phyloP scores from a whole-genome alignment of 2,888 invertebrate genomes.

The Rhorus exstirpatorius region DNA sequence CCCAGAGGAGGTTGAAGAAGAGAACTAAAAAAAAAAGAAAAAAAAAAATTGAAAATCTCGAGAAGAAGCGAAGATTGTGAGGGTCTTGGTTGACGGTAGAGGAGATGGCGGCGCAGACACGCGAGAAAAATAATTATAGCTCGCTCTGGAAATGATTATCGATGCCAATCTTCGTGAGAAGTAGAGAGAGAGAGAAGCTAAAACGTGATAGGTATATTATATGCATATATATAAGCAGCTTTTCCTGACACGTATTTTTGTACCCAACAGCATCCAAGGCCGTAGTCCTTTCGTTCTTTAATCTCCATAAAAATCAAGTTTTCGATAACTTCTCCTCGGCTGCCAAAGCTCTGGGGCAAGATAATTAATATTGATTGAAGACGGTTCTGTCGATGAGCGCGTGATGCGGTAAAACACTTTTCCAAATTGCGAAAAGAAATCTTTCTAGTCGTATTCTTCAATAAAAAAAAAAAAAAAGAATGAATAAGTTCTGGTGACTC shows the following conservation, averaged over 20 bases:
- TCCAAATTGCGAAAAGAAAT: background rate
- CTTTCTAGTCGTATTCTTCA: background rate
- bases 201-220: conserved; percentile 2
- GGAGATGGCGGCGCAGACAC: conserved; percentile 43
- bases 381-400: background rate
- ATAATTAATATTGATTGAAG: conserved; percentile 61
- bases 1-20: conserved; percentile 33
- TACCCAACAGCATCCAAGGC: conserved; percentile 14
- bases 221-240: background rate
- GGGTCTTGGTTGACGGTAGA: conserved; percentile 20
- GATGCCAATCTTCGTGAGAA: conserved; percentile 69
- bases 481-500: too few relatives aligned
- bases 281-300: conserved; percentile 38
- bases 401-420: background rate
- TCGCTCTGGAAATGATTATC: conserved; percentile 70
- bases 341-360: conserved; percentile 30
- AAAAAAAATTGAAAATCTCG: conserved; percentile 29
- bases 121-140: conserved; percentile 78
- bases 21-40: conserved; percentile 38
- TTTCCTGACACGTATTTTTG: conserved; percentile 53
- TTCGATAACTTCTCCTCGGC: conserved; percentile 56
- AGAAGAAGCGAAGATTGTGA: conserved; percentile 44
- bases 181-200: conserved; percentile 12
- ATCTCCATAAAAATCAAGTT: conserved; percentile 65
- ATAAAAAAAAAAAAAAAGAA: too few relatives aligned